These are phyloP conservation scores for Diplogasteroides magnus DNA, from an alignment of 1,140 invertebrate species.

Conservation along the genomic window DNA sequence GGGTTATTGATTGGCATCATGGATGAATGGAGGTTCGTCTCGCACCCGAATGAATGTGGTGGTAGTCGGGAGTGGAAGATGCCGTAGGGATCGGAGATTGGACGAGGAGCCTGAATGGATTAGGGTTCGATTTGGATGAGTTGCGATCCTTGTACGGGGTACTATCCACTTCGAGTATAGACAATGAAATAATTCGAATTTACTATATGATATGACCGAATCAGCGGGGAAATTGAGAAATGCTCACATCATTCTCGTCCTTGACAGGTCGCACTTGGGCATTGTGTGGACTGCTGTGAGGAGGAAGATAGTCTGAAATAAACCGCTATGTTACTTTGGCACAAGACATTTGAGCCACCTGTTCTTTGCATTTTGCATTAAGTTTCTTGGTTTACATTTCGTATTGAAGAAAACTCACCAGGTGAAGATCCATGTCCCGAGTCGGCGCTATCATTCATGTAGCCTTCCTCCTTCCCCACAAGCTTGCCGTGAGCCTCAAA, in stretches of 20 bases:
- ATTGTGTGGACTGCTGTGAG: neutral
- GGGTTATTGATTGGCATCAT: too few species aligned
- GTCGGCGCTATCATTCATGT: conserved; percentile 31
- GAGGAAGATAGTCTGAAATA: neutral
- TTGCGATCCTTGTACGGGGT: neutral
- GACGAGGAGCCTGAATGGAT: neutral
- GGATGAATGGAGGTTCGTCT: too few species aligned
- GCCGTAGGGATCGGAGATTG: neutral
- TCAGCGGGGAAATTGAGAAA: too few species aligned
- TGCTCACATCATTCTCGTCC: too few species aligned
- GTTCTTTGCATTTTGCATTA: neutral
- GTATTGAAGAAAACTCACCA: neutral
- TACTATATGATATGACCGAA: neutral
- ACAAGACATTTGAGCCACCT: neutral
- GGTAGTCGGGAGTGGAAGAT: too few species aligned
- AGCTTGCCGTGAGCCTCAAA: conserved; percentile 18
- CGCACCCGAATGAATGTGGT: too few species aligned
- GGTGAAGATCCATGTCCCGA: conserved; percentile 20
- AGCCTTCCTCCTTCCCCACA: conserved; percentile 14
- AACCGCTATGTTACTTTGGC: neutral
- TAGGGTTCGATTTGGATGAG: neutral
- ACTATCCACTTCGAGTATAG: neutral
- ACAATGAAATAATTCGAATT: neutral
- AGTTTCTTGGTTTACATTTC: neutral
- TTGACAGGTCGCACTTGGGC: too few species aligned